phyloP scores from a whole-genome alignment of 2,888 invertebrate species.

The Cyaniris semiargus region DNA sequence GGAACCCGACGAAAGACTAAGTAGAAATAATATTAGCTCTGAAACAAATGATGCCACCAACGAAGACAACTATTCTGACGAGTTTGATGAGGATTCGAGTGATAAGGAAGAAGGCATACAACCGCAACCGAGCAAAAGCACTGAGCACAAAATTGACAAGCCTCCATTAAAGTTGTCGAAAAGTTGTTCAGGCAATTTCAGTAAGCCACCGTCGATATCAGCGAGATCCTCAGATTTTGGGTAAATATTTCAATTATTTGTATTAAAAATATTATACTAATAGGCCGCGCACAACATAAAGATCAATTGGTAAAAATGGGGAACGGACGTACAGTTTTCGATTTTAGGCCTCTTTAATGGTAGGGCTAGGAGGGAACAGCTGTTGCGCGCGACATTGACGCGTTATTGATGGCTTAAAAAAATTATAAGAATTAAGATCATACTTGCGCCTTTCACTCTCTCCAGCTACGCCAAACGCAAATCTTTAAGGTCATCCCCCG shows the following conservation, averaged over 20 bases:
- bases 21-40: conserved; percentile 34
- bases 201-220: conserved; percentile 55
- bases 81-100: conserved; percentile 70
- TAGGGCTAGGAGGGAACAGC: too few relatives aligned
- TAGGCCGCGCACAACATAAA: too few relatives aligned
- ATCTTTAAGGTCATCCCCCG: too few relatives aligned
- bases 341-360: too few relatives aligned
- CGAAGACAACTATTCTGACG: conserved; percentile 69
- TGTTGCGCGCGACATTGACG: too few relatives aligned
- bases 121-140: conserved; percentile 45
- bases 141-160: conserved; percentile 42
- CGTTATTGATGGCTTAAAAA: too few relatives aligned
- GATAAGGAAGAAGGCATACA: conserved; percentile 55
- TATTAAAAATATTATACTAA: conserved; percentile 18
- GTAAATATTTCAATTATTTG: conserved; percentile 55
- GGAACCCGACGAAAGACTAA: conserved; percentile 49
- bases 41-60: conserved; percentile 45
- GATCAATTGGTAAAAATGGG: too few relatives aligned
- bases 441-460: too few relatives aligned
- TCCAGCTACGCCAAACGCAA: too few relatives aligned
- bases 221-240: conserved; percentile 65
- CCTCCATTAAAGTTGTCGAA: conserved; percentile 58
- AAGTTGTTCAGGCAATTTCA: conserved; percentile 61
- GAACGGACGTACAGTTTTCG: too few relatives aligned
- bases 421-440: too few relatives aligned